Conservation (phyloP, 2,113 vertebrate species). For the Catharus bicknelli region DNA sequence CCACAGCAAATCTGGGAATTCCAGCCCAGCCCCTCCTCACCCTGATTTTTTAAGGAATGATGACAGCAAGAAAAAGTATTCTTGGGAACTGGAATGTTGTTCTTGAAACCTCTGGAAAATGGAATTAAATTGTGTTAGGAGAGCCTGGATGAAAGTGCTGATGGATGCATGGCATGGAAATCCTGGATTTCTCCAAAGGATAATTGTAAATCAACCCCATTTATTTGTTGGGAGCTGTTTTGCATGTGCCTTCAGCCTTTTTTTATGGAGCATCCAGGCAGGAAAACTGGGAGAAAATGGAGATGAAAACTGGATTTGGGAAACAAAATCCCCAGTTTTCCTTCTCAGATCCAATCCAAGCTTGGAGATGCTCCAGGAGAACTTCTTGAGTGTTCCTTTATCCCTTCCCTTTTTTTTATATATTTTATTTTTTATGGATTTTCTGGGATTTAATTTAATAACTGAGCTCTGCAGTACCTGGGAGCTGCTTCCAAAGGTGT, state of each 20-base stretch:
- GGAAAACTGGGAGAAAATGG: background rate
- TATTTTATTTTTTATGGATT: too few species aligned
- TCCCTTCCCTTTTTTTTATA: too few species aligned
- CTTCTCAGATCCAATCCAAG: too few species aligned
- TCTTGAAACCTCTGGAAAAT: background rate
- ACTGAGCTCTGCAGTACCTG: too few species aligned
- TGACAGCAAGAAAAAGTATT: fast-evolving
- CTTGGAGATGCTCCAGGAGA: too few species aligned
- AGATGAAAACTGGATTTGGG: background rate
- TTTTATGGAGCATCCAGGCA: background rate
- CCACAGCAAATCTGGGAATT: background rate
- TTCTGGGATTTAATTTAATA: too few species aligned
- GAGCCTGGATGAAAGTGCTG: background rate
- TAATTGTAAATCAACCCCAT: background rate
- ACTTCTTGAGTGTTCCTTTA: too few species aligned
- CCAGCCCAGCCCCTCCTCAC: background rate
- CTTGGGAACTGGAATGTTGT: background rate
- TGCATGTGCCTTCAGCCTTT: fast-evolving
- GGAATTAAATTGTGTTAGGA: background rate
- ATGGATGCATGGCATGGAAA: background rate
- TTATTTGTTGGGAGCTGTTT: background rate
- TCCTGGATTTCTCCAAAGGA: background rate
- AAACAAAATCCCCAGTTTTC: too few species aligned
- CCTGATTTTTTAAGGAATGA: background rate
- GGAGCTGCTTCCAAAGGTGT: too few species aligned